phyloP scores from a whole-genome alignment of 2,113 vertebrate species.

The Corydoras maculifer region DNA sequence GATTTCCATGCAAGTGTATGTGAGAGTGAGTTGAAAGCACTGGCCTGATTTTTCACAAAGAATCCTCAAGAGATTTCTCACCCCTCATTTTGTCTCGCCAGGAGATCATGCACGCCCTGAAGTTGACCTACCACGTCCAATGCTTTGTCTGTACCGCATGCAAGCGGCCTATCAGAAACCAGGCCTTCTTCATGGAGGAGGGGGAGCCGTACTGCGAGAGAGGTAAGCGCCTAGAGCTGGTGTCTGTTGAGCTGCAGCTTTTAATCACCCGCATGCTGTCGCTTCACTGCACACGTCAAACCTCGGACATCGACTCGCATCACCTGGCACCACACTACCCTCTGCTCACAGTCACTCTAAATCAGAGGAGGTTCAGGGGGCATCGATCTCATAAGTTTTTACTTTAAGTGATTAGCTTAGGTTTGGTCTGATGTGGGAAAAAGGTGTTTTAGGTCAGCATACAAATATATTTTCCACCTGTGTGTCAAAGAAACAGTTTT shows the following conservation, averaged over 20 bases:
- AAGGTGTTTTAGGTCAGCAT: too few relatives aligned
- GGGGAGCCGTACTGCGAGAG: constrained; percentile 93
- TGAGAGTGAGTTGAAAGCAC: background rate
- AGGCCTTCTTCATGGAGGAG: constrained; percentile 98
- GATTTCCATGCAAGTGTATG: background rate
- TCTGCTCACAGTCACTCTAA: background rate
- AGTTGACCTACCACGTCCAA: constrained; percentile 96
- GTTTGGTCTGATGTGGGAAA: too few relatives aligned
- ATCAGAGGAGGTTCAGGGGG: too few relatives aligned
- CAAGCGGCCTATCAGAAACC: constrained; percentile 89
- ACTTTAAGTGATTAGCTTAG: background rate
- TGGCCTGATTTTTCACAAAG: constrained; percentile 10
- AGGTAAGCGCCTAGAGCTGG: constrained; percentile 64
- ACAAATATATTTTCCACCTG: too few relatives aligned
- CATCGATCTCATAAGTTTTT: background rate
- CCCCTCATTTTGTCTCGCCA: constrained; percentile 45
- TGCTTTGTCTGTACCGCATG: constrained; percentile 93
- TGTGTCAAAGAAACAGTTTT: too few relatives aligned
- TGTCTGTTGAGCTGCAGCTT: constrained; percentile 10
- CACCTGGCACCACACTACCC: background rate
- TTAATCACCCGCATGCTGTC: constrained; percentile 35
- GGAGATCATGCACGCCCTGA: constrained; percentile 98
- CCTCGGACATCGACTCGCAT: constrained; percentile 21
- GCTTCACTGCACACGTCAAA: constrained; percentile 28
- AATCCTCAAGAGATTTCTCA: constrained; percentile 2